These are phyloP conservation scores for Anagyrus pseudococci DNA, from an alignment of 2,888 invertebrate genomes.

Conservation along the genomic window DNA sequence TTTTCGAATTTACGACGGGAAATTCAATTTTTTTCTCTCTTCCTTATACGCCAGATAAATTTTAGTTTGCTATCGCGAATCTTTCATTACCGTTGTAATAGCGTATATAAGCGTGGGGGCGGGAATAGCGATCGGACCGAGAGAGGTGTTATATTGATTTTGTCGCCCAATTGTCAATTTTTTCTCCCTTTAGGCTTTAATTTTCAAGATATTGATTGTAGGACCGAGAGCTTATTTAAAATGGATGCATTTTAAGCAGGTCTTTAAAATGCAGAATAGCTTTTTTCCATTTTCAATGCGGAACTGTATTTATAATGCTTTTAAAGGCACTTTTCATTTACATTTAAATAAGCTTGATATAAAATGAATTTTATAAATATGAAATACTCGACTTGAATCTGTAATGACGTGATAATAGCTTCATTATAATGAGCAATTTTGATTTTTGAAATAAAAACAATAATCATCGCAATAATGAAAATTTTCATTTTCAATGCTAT, in stretches of 20 bases:
- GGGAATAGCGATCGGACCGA: too few species aligned
- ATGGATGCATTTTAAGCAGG: slow-evolving; percentile 33
- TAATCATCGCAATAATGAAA: too few species aligned
- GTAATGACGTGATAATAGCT: slow-evolving; percentile 2
- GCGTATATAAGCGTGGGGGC: too few species aligned
- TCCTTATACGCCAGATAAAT: too few species aligned
- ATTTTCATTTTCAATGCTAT: too few species aligned
- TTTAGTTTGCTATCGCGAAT: too few species aligned
- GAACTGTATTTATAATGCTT: slow-evolving; percentile 34
- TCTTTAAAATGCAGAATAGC: slow-evolving; percentile 36
- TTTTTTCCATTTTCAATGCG: slow-evolving; percentile 35
- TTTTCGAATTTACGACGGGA: background rate
- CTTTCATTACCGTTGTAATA: too few species aligned
- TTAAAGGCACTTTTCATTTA: slow-evolving; percentile 36
- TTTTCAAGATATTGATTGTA: slow-evolving; percentile 33
- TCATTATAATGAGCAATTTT: background rate
- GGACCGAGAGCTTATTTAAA: slow-evolving; percentile 22
- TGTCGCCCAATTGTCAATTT: too few species aligned
- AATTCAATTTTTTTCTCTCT: too few species aligned
- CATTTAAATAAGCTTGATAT: slow-evolving; percentile 36
- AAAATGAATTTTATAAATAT: slow-evolving; percentile 36
- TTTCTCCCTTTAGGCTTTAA: slow-evolving; percentile 15
- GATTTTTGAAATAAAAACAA: background rate
- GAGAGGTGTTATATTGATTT: too few species aligned
- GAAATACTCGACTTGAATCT: slow-evolving; percentile 19